A percentile compares a stretch with the other conserved stretches of the same genome.
Conservation (phyloP, 2,888 invertebrate genomes). For the Entomobrya proxima region DNA sequence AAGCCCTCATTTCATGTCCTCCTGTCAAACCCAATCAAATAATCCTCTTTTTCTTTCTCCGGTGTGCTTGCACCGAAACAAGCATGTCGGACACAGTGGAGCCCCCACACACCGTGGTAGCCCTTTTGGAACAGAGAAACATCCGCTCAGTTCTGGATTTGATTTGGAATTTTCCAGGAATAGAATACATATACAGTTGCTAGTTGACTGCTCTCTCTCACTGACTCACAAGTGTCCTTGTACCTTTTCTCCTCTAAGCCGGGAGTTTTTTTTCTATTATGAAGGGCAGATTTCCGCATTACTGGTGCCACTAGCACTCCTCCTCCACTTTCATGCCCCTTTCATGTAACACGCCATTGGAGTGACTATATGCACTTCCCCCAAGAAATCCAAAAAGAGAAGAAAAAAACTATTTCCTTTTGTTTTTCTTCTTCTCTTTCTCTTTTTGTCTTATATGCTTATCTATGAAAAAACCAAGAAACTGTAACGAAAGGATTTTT, state of each 20-base stretch:
- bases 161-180: too few species aligned
- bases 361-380: too few species aligned
- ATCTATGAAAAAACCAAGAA: neutral
- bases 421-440: neutral
- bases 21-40: slow-evolving; percentile 1
- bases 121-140: neutral
- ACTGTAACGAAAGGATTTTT: neutral
- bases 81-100: neutral
- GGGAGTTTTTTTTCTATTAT: neutral
- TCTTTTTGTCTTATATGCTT: neutral
- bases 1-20: slow-evolving; percentile 8
- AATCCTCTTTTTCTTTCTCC: neutral
- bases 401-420: neutral
- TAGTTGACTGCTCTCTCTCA: neutral
- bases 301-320: neutral
- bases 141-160: neutral
- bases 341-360: too few species aligned
- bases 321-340: neutral
- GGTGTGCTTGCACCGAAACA: too few species aligned
- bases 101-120: neutral
- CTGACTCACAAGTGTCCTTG: neutral
- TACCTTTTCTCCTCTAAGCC: too few species aligned
- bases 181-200: too few species aligned
- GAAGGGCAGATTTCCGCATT: slow-evolving; percentile 20
- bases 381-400: neutral